Percentiles rank a stretch among this genome's conserved stretches.
phyloP scores from a whole-genome alignment of 2,113 vertebrate genomes.

The Megaceryle torquata region DNA sequence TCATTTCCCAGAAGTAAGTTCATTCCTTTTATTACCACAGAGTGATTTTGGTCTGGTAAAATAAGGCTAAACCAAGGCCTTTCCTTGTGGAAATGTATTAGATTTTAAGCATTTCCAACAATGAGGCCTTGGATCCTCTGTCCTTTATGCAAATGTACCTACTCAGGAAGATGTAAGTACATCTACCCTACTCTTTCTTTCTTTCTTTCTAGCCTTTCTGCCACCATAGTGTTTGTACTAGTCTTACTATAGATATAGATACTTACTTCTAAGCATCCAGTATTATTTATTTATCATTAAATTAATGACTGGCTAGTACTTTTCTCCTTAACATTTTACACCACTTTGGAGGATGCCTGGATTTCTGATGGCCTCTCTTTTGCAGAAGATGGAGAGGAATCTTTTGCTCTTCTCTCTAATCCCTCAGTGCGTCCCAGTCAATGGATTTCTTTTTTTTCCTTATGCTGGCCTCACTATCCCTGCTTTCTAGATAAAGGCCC shows the following conservation, averaged over 20 bases:
- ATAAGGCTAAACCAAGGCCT: background rate
- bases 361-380: background rate
- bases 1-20: conserved; percentile 17
- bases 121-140: background rate
- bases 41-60: background rate
- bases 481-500: background rate
- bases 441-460: background rate
- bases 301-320: background rate
- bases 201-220: background rate
- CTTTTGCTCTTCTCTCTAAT: background rate
- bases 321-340: background rate
- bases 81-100: background rate
- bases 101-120: background rate
- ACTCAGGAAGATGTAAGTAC: background rate
- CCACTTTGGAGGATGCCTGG: background rate
- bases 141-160: background rate
- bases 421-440: background rate
- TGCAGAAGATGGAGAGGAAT: background rate
- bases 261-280: background rate
- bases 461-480: background rate
- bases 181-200: background rate
- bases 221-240: accelerated
- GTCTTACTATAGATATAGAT: no score
- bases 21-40: background rate
- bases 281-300: background rate